Evolutionary conservation across 2,888 invertebrate species (phyloP), one percentile per base, ranked within the genome.

Genomic region (Teinopalpus imperialis): DNA sequence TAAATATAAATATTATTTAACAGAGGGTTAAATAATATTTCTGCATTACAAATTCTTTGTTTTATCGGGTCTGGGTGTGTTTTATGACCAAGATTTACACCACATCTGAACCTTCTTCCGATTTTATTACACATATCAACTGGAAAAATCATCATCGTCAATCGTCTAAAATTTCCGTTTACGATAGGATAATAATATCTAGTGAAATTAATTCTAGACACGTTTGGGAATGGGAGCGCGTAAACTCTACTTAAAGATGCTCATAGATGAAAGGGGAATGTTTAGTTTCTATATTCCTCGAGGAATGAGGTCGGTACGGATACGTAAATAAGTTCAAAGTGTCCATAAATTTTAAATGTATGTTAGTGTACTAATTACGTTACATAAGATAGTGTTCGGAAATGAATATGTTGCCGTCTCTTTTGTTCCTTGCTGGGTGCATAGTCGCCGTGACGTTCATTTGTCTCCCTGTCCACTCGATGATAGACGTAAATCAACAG

Each of bases 401-500:
- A 59, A 57, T 61, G 64, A 49, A 44, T 23, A 34, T 39, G 51
- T 55, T 61, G 63, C 64, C 61, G 63, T 66, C 63, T 69, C 71
- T 54, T 66, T 66, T 59, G 61, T 53, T 61, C 63, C 2, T 12
- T 7, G 23, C 14, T 2, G 59, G 58, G 54, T 57, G 59, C 54
- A 49, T 52, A 57, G 61, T 66, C 61, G 52, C 57, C 51, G 54
- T 26, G 27, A 53, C 57, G 53, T 62, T 69, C 69, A 73, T 74
- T 74, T 72, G 71, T 70, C 65, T 65, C 30, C 58, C 48, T 47
- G 47, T 47, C 49, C 45, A 49, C 52, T 57, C 53, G 67, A 55
- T 69, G 67, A 69, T 67, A 59, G 64, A 57, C 66, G 52, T 59
- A 61, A 63, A 65, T 70, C 67, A 66, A 60, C 67, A 60, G 43